Evolutionary conservation across 2,888 invertebrate genomes (phyloP).

Genomic region (Branchellion lobata): DNA sequence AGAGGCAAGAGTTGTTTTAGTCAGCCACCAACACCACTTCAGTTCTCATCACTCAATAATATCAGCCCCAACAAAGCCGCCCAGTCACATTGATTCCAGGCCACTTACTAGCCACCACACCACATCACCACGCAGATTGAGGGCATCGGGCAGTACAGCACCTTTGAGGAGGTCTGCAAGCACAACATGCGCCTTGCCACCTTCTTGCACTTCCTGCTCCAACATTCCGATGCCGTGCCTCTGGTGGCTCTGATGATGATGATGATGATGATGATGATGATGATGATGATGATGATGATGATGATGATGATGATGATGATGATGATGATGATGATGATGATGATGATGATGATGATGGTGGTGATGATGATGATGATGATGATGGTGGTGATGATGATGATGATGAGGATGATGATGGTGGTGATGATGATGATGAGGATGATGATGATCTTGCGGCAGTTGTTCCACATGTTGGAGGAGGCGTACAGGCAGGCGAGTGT

Average conservation of each 20-base stretch:
- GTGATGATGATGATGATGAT: background rate
- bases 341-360: background rate
- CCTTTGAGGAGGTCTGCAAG: background rate
- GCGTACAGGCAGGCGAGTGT: background rate
- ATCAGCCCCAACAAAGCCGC: too few species aligned
- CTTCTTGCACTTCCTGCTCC: background rate
- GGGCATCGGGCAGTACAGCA: background rate
- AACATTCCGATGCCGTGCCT: background rate
- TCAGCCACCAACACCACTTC: too few species aligned
- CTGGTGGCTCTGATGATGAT: background rate
- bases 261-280: background rate
- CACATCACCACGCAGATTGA: background rate
- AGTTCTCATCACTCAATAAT: too few species aligned
- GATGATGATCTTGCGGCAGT: background rate
- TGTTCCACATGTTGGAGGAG: background rate
- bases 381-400: background rate
- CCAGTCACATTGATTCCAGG: too few species aligned
- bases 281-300: background rate
- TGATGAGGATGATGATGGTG: background rate
- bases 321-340: background rate
- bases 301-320: background rate
- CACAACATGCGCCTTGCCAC: background rate
- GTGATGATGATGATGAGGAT: background rate
- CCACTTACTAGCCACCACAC: too few species aligned
- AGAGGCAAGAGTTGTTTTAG: background rate